A percentile compares a stretch with the other conserved stretches of the same genome.
Evolutionary conservation across 2,797 vertebrate genomes (phyloP).

Genomic region (Silurus aristotelis): DNA sequence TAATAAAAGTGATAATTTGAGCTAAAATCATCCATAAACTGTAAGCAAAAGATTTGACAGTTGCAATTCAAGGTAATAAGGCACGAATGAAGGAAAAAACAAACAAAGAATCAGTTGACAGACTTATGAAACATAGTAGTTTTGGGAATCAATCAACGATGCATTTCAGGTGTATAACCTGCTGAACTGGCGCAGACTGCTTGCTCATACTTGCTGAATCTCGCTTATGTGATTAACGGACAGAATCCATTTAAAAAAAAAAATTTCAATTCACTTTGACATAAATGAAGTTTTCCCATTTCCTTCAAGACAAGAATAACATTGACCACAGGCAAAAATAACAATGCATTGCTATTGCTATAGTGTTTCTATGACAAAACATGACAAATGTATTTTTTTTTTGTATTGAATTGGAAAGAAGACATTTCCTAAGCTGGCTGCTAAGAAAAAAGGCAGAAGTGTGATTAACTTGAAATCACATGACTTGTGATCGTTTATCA

Average conservation of each 20-base stretch:
- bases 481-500: neutral
- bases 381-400: neutral
- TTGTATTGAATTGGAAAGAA: neutral
- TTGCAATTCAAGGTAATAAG: neutral
- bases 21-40: neutral
- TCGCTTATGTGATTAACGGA: neutral
- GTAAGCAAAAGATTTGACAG: neutral
- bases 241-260: neutral
- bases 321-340: neutral
- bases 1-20: neutral
- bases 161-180: neutral
- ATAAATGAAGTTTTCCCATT: neutral
- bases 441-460: neutral
- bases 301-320: neutral
- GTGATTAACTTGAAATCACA: neutral
- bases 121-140: neutral
- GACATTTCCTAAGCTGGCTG: neutral
- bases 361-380: neutral
- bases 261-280: neutral
- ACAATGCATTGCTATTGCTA: neutral
- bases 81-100: neutral
- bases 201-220: neutral
- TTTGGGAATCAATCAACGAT: slow-evolving; percentile 2
- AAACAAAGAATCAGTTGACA: neutral
- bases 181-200: neutral